Evolutionary conservation across 1,140 invertebrate species (phyloP).

Genomic region (Melipona quadrifasciata): DNA sequence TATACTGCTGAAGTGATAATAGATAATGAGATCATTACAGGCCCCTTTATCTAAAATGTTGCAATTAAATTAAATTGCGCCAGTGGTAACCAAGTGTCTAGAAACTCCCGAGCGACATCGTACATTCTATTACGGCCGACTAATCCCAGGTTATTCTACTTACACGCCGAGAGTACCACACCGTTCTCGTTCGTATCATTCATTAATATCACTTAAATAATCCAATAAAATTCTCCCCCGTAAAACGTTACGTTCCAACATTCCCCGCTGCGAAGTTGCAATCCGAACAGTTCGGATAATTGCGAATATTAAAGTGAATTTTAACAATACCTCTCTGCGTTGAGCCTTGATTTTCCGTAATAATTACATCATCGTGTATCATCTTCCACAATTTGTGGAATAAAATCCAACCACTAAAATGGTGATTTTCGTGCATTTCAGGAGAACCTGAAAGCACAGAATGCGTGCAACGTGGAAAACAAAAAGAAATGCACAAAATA

Average conservation of each 20-base stretch:
- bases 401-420: background rate
- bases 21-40: background rate
- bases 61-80: background rate
- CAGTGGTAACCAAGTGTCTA: background rate
- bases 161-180: background rate
- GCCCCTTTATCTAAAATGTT: background rate
- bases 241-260: background rate
- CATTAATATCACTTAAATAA: background rate
- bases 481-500: no score
- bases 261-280: background rate
- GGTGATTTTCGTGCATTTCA: no score
- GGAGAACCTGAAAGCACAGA: no score
- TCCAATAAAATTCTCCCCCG: background rate
- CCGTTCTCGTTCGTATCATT: background rate
- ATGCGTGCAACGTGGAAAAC: no score
- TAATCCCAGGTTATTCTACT: background rate
- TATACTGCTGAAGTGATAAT: background rate
- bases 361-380: background rate
- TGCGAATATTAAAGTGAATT: background rate
- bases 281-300: background rate
- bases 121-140: background rate
- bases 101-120: background rate
- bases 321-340: background rate
- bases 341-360: background rate
- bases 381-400: background rate